Conservation (phyloP, 2,888 invertebrate genomes). For the Helicoverpa assulta region DNA sequence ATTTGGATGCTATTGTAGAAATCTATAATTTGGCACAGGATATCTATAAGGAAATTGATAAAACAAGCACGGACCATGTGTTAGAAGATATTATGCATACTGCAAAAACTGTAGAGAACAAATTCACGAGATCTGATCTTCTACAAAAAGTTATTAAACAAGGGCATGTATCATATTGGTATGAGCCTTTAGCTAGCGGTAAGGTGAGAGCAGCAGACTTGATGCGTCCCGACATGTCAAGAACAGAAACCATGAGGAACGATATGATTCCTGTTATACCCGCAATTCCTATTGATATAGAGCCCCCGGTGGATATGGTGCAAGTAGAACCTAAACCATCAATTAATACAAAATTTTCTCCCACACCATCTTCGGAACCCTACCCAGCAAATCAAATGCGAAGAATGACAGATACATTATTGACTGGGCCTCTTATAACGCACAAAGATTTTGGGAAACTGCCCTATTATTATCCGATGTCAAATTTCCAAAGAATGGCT, state of each 20-base stretch:
- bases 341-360: not conserved
- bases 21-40: slow-evolving; percentile 85
- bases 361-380: not conserved
- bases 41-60: slow-evolving; percentile 82
- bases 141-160: slow-evolving; percentile 18
- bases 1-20: slow-evolving; percentile 83
- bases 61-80: slow-evolving; percentile 58
- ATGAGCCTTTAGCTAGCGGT: slow-evolving; percentile 37
- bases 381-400: not conserved
- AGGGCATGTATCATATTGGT: slow-evolving; percentile 42
- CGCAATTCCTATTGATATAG: slow-evolving; percentile 6
- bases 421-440: slow-evolving; percentile 60
- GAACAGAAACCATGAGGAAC: slow-evolving; percentile 11
- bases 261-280: slow-evolving; percentile 24
- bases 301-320: not conserved
- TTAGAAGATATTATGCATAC: slow-evolving; percentile 55
- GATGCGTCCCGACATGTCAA: not conserved
- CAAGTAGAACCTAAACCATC: not conserved
- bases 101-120: slow-evolving; percentile 23
- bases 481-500: slow-evolving; percentile 72
- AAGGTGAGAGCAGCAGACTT: slow-evolving; percentile 31
- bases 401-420: slow-evolving; percentile 57
- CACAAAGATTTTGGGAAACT: slow-evolving; percentile 70
- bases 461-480: slow-evolving; percentile 78
- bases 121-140: slow-evolving; percentile 3